These are phyloP conservation scores for Bettongia penicillata DNA, from an alignment of 2,113 vertebrate genomes.

Conservation along the genomic window DNA sequence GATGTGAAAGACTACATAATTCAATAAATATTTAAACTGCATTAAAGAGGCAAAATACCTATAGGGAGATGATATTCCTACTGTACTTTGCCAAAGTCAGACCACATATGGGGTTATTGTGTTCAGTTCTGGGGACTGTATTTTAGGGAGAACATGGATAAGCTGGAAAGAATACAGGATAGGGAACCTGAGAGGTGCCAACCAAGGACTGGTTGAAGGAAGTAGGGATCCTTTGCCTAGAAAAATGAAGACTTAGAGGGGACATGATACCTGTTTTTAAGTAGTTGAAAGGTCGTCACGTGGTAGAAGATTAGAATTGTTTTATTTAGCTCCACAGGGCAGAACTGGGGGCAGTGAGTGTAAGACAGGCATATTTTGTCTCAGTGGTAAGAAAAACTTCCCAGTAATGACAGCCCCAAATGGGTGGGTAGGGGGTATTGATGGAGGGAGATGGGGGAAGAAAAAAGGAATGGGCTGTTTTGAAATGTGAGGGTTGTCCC, in stretches of 20 bases:
- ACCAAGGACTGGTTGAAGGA: not conserved
- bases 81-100: not conserved
- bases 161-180: not conserved
- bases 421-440: not conserved
- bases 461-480: not conserved
- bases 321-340: not conserved
- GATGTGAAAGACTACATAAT: conserved; percentile 24
- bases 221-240: not conserved
- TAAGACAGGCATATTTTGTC: not conserved
- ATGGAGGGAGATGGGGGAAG: too few species aligned
- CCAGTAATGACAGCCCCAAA: not conserved
- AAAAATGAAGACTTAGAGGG: not conserved
- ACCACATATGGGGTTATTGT: not conserved
- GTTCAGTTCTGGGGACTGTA: not conserved
- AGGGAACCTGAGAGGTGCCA: not conserved
- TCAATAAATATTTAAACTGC: not conserved
- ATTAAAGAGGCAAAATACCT: not conserved
- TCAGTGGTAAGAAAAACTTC: not conserved
- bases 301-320: not conserved
- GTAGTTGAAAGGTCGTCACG: not conserved
- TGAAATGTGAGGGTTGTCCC: not conserved
- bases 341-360: not conserved
- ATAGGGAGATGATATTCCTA: not conserved
- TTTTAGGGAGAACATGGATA: not conserved
- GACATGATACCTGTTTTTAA: not conserved